Evolutionary conservation across 2,888 invertebrate species (phyloP), one percentile per base, ranked within the genome.

Genomic region (Chaitophorus viminalis): DNA sequence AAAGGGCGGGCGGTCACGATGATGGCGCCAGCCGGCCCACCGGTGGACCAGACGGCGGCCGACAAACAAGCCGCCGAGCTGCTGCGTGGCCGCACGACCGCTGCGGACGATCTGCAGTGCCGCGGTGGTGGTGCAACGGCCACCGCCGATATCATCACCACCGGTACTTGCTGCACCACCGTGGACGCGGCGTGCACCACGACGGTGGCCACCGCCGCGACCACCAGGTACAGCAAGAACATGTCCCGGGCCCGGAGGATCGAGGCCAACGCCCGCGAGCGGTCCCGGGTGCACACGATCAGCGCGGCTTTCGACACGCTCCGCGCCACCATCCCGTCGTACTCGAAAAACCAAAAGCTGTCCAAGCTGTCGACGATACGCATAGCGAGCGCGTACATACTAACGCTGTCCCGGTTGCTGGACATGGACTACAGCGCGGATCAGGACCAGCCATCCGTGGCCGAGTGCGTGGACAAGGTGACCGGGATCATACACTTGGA

Each of bases 221-320:
- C 90, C 39, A 89, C 89, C 52, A 89, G 89, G 60, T 89, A 89
- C 11, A 89, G 78, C 92, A 98, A 98, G 91, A 98, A 97, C 91
- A 98, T 98, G 97, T 98, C 97, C 0, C 93, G 97, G 33, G 98
- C 98, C 91, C 92, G 98, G 90, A 93, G 98, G 89, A 97, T 98
- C 91, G 98, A 98, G 91, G 98, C 98, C 0, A 98, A 98, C 91
- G 98, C 98, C 0, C 93, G 98, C 9, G 98, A 98, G 91, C 92
- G 98, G 89, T 97, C 98, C 11, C 93, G 98, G 83, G 98, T 98
- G 0, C 98, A 98, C 91, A 98, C 98, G 0, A 98, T 98, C 90
- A 97, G 97, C 91, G 98, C 98, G 0, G 98, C 98, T 0, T 98
- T 98, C 91, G 98, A 98, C 90, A 97, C 96, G 0, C 92, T 98